A percentile compares a stretch with the other conserved stretches of the same genome.
phyloP scores from a whole-genome alignment of 1,140 invertebrate genomes.

The Carcinoscorpius rotundicauda region DNA sequence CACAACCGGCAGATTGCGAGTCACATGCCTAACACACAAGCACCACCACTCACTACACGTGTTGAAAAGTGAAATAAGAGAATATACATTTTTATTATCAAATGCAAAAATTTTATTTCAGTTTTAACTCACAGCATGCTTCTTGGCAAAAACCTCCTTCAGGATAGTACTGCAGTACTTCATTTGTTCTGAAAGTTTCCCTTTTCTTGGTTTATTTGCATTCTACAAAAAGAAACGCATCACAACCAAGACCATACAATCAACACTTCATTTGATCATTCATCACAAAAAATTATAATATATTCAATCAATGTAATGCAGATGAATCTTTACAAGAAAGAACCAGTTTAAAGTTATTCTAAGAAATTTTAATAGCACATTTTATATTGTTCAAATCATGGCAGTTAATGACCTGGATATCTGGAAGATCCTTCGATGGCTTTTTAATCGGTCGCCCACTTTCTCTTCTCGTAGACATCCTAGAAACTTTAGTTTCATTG shows the following conservation, averaged over 20 bases:
- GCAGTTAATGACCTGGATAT: slow-evolving; percentile 21
- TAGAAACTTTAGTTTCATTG: slow-evolving; percentile 55
- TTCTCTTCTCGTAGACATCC: slow-evolving; percentile 80
- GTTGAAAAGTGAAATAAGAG: too few relatives aligned
- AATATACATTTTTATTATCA: slow-evolving; percentile 20
- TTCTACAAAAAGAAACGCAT: too few relatives aligned
- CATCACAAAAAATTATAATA: too few relatives aligned
- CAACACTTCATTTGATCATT: too few relatives aligned
- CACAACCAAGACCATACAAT: too few relatives aligned
- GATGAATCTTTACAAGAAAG: too few relatives aligned
- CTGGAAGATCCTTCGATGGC: slow-evolving; percentile 49
- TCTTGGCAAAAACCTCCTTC: slow-evolving; percentile 41
- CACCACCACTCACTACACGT: too few relatives aligned
- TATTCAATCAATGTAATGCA: too few relatives aligned
- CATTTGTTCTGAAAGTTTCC: slow-evolving; percentile 36
- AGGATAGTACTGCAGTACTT: slow-evolving; percentile 39
- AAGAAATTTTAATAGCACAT: too few relatives aligned
- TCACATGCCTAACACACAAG: slow-evolving; percentile 7
- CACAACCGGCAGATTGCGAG: too few relatives aligned
- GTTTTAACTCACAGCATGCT: slow-evolving; percentile 35
- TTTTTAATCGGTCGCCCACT: slow-evolving; percentile 94
- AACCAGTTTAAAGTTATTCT: too few relatives aligned
- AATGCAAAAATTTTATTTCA: slow-evolving; percentile 41
- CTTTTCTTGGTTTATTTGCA: slow-evolving; percentile 33
- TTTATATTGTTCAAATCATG: too few relatives aligned